Evolutionary conservation across 1,140 invertebrate genomes (phyloP).

Genomic region (Oppia nitens): DNA sequence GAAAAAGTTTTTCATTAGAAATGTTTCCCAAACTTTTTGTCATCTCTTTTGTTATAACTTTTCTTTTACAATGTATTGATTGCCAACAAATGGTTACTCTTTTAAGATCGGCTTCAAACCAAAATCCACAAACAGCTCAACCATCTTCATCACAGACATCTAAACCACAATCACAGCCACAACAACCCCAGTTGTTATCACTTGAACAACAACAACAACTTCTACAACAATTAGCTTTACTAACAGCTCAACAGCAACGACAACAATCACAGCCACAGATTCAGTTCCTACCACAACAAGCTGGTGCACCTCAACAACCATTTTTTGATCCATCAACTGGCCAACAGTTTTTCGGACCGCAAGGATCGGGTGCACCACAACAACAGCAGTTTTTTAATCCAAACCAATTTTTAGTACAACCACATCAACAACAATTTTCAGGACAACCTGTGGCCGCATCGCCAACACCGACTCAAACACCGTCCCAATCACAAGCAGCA

Average conservation of each 20-base stretch:
- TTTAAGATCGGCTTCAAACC: background rate
- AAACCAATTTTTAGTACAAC: background rate
- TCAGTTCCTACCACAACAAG: constrained; percentile 8
- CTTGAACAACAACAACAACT: constrained; percentile 8
- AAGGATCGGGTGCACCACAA: background rate
- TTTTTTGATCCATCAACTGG: background rate
- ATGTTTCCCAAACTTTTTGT: no score
- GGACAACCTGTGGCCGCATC: no score
- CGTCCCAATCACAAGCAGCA: background rate
- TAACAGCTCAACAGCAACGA: background rate
- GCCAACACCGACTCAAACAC: background rate
- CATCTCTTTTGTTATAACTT: background rate
- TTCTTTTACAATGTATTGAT: background rate
- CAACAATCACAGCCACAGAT: constrained; percentile 8
- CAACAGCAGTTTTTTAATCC: background rate
- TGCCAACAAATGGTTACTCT: background rate
- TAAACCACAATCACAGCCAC: background rate
- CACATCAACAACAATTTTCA: background rate
- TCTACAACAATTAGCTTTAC: constrained; percentile 2
- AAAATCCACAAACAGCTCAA: background rate
- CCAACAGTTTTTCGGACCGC: constrained; percentile 3
- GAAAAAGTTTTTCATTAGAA: no score
- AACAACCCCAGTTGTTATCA: background rate
- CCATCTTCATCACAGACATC: background rate
- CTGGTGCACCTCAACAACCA: background rate